Evolutionary conservation across 1,140 invertebrate species (phyloP).

Genomic region (Brevipalpus yothersi): DNA sequence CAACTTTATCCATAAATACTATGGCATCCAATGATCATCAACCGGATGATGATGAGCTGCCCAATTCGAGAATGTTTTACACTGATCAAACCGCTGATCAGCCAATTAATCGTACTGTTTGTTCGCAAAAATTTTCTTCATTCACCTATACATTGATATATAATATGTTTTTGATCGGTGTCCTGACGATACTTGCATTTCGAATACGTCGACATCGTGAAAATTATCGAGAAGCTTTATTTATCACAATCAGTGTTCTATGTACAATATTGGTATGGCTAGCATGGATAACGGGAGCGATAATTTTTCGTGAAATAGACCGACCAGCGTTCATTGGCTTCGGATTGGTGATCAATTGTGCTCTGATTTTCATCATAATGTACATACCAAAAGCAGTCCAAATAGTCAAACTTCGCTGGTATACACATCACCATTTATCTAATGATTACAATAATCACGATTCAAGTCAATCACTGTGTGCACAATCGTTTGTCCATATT

Average conservation of each 20-base stretch:
- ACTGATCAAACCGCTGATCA: not conserved
- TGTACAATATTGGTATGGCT: constrained; percentile 62
- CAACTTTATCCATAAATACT: not conserved
- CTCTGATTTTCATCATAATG: constrained; percentile 66
- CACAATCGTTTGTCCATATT: not conserved
- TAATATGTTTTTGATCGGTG: constrained; percentile 21
- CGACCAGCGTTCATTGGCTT: constrained; percentile 66
- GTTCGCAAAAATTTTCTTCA: not conserved
- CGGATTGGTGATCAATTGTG: constrained; percentile 51
- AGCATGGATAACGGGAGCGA: constrained; percentile 33
- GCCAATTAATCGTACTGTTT: not conserved
- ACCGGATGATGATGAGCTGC: not conserved
- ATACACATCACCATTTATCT: not conserved
- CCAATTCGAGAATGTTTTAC: not conserved
- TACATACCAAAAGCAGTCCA: constrained; percentile 60
- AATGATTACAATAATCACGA: not conserved
- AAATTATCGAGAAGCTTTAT: constrained; percentile 67
- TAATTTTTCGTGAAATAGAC: constrained; percentile 4
- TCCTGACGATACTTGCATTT: constrained; percentile 55
- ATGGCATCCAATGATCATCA: not conserved
- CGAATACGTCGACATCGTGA: constrained; percentile 50
- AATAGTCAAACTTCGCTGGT: constrained; percentile 43
- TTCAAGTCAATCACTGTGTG: not conserved
- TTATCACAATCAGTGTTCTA: constrained; percentile 60
- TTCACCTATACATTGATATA: not conserved